phyloP scores from a whole-genome alignment of 2,888 invertebrate genomes.

The Limnephilus marmoratus region DNA sequence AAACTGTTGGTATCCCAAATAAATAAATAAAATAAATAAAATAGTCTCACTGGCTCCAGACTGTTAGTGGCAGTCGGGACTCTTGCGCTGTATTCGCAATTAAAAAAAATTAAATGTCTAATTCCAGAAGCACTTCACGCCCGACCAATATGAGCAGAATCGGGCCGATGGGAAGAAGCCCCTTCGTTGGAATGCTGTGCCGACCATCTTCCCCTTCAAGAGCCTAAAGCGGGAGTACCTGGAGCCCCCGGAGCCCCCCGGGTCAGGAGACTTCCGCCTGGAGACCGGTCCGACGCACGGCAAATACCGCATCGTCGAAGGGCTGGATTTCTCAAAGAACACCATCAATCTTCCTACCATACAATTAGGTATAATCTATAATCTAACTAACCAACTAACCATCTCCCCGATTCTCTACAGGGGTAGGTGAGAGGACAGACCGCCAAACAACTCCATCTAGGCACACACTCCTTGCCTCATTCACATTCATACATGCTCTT shows the following conservation, averaged over 20 bases:
- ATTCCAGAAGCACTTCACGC: slow-evolving; percentile 50
- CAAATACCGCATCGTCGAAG: slow-evolving; percentile 8
- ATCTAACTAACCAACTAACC: too few species aligned
- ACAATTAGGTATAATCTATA: slow-evolving; percentile 13
- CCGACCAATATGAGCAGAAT: slow-evolving; percentile 51
- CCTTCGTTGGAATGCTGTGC: slow-evolving; percentile 51
- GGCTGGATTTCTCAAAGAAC: slow-evolving; percentile 5
- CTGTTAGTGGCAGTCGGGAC: too few species aligned
- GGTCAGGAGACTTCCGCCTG: background rate
- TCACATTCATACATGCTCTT: too few species aligned
- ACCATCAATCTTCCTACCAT: slow-evolving; percentile 26
- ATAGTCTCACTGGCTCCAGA: too few species aligned
- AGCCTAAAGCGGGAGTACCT: slow-evolving; percentile 2
- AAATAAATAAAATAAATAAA: too few species aligned
- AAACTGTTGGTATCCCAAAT: too few species aligned
- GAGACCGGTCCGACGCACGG: background rate
- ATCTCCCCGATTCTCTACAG: too few species aligned
- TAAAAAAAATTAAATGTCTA: background rate
- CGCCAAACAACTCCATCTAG: too few species aligned
- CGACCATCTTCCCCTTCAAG: slow-evolving; percentile 52
- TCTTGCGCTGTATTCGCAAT: too few species aligned
- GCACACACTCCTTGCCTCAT: too few species aligned
- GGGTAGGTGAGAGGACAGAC: too few species aligned
- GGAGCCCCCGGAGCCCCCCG: background rate
- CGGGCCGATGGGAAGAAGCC: slow-evolving; percentile 46